Evolutionary conservation across 2,113 vertebrate genomes (phyloP), one percentile per base, ranked within the genome.

Genomic region (Mohoua ochrocephala): DNA sequence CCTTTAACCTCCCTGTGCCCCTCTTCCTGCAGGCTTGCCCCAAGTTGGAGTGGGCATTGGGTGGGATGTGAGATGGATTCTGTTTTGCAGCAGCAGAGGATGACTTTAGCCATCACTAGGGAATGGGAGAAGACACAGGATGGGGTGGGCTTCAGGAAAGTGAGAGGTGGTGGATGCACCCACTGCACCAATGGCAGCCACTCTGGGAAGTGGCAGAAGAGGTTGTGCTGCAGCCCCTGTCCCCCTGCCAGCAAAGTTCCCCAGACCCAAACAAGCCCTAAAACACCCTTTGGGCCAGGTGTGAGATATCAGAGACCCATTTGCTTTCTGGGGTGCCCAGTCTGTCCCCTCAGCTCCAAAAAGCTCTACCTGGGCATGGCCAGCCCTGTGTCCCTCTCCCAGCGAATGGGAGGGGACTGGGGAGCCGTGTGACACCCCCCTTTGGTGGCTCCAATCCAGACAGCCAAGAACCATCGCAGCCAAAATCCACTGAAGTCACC

Each of bases 351-450:
- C 24, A 64, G 9, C 67, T 89, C 53, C 13, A 3, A n/a, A 14
- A 63, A 42, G 28, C 39, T 63, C 42, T 3, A 7, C 8, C n/a
- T 16, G 4, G 18, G 45, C 52, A 80, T 1, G 5, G 41, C 49
- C 68, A 80, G 35, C 56, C 37, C 37, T 10, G 19, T 22, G 52
- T 54, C 45, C 63, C 50, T 35, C 54, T 13, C 26, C 37, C 1
- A 0, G 37, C 0, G 1, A 47, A n/a, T 24, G n/a, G 61, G 53
- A 77, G 45, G 45, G 45, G 4, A 67, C 23, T 5, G 13, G 30
- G n/a, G 61, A 60, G 24, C 35, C 0, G 1, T 24, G 23, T 68
- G 79, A 68, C 49, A 67, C 37, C 49, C 30, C 24, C 8, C 24
- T 63, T 63, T 41, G 49, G 37, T n/a, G 70, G 16, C 56, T 85